Base-by-base conservation (phyloP, 1,140 invertebrate species). In the Euura saliciscinereae region DNA sequence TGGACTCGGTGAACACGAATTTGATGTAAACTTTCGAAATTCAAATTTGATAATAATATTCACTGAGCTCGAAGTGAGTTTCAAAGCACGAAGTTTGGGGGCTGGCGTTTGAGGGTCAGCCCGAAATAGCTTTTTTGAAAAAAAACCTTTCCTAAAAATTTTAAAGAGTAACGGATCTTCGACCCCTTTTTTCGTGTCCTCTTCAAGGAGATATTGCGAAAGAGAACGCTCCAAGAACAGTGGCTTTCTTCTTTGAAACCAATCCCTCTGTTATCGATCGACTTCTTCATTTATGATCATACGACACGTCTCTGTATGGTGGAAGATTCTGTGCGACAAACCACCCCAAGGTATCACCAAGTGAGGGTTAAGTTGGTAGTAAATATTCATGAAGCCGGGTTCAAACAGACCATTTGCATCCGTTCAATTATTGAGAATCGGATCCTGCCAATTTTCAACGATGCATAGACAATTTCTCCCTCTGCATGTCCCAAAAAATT, bases 321-420 rank as follows among this genome's bases (percentile, higher is more conserved):
- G 28, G 28, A 28, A 28, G 28, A 28, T 28, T 28, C 28, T 28
- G 28, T 28, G 28, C 28, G 28, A 28, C 28, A 3, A 59, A 6
- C 51, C 13, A 59, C 8, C 8, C 51, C 51, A 59, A 59, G 51
- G 6, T 59, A 59, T 59, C 13, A 8, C 3, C 8, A 1, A n/a
- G 51, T 5, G 10, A 59, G 51, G 13, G 3, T 6, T 59, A 59
- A 28, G 8, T 59, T 59, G 3, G 51, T 59, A 4, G 5, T 59
- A 11, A 59, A 59, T 59, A 59, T 59, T 59, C 51, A 59, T 59
- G 51, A 59, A n/a, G 8, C 3, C 3, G 8, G 51, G 51, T 59
- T 59, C 28, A 59, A 59, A 59, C 51, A n/a, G 13, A 59, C 8
- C 51, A 59, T 59, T 59, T 59, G 51, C 51, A 59, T 59, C 51